Percentiles rank a stretch among this genome's conserved stretches.
These are phyloP conservation scores for Leucania comma DNA, from an alignment of 2,888 invertebrate species.

Conservation along the genomic window DNA sequence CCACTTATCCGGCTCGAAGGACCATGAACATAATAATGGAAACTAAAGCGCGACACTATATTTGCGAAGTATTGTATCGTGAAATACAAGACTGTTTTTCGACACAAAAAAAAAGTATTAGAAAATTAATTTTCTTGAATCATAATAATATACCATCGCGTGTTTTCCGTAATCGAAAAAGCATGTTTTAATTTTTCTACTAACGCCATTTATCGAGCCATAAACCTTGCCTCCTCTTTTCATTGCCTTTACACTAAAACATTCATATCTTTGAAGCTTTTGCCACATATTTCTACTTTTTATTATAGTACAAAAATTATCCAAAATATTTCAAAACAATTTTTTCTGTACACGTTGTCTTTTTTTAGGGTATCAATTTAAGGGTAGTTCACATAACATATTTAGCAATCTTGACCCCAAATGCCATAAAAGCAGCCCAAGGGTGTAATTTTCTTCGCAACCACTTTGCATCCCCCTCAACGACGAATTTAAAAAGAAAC, in stretches of 20 bases:
- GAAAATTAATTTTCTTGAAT: not conserved
- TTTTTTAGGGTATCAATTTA: conserved; percentile 31
- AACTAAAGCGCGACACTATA: not conserved
- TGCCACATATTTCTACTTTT: not conserved
- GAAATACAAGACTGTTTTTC: not conserved
- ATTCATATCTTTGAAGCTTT: not conserved
- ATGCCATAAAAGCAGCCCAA: conserved; percentile 43
- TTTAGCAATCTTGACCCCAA: conserved; percentile 49
- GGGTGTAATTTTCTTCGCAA: conserved; percentile 43
- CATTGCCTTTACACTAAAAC: not conserved
- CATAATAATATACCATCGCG: not conserved
- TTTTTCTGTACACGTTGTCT: conserved; percentile 7
- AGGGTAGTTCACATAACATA: conserved; percentile 42
- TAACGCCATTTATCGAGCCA: not conserved
- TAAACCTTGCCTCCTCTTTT: not conserved
- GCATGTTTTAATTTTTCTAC: not conserved
- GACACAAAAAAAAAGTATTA: not conserved
- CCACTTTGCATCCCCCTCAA: conserved; percentile 48
- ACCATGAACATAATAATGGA: not conserved
- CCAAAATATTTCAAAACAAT: not conserved
- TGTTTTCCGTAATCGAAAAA: conserved; percentile 8
- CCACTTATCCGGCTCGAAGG: conserved; percentile 2
- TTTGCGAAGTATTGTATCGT: not conserved
- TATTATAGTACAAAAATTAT: not conserved
- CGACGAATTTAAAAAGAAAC: conserved; percentile 28